Base-by-base conservation (phyloP, 30 jellyfish, hydroid and myxozoan species). In the Hydra vulgaris region DNA sequence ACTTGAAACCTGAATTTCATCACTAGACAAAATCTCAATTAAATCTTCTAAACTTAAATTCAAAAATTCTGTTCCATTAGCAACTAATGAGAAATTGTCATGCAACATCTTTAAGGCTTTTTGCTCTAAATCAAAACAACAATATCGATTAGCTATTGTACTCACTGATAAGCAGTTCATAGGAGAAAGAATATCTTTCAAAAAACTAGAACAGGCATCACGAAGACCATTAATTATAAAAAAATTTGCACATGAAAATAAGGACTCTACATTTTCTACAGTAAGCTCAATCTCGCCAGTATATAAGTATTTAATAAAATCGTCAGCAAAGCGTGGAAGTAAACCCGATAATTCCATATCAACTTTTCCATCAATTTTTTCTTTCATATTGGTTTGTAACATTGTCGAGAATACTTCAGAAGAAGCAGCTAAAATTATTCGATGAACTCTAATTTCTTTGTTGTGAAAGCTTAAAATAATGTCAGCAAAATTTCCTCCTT, bases 381-480 rank as follows among this genome's bases (percentile, higher is more conserved):
- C 98, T 69, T 81, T 86, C 98, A 91, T 91, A 81, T 85, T 84
- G 0, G 92, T 77, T 17, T 79, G 73, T 25, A 91, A 67, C 98
- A 91, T 91, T n/a, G 96, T 82, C 25, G 88, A 80, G 69, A 91
- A 82, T 20, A 91, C 98, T 21, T 88, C 90, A 18, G 98, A 91
- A 27, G 92, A 79, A 67, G 96, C 91, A 8, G 98, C 91, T 15
- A 91, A 84, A 24, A 91, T 82, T 16, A 86, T 87, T 26, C 89
- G 87, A 73, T 91, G 98, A 23, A 87, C 96, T 19, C 70, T 83
- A 17, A 91, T 72, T 27, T 82, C 86, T 18, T 69, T 54, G 0
- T 66, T 76, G 7, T 70, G 78, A 52, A 83, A 53, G 53, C 17
- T 23, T 74, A 91, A 71, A 53, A 82, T 73, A 18, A 91, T 89